Base-by-base conservation (phyloP, 35 echinoderm and acorn worm genomes). In the Acanthaster planci region DNA sequence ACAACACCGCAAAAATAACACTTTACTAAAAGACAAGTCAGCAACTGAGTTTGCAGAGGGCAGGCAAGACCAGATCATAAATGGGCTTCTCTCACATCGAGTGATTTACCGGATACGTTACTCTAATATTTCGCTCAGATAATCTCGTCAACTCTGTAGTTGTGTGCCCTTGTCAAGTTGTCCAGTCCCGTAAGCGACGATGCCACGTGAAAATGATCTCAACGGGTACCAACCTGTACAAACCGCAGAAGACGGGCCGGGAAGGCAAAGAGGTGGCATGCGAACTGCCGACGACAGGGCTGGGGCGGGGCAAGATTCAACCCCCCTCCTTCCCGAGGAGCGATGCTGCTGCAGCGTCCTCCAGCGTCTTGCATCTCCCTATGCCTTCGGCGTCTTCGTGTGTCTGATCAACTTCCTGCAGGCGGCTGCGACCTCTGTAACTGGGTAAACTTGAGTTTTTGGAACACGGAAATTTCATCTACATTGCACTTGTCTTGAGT, bases 361-460 rank as follows among this genome's bases (percentile, higher is more conserved):
- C 26, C 64, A 72, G 34, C 64, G 64, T 34, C 64, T 72, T 26
- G 64, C 64, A 72, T 72, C 64, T 1, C 64, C 64, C 26, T 72
- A 72, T 26, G 26, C 30, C 9, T 72, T 72, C 64, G 64, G 29
- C 64, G 18, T 72, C 64, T 72, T 72, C 8, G 64, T 72, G 23
- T 72, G 64, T 34, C 14, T 30, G 29, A 1, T 72, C 2, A 31
- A 72, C 64, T 72, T 72, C 64, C 14, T 72, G 14, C 64, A 72
- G 29, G 1, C 64, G 64, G 64, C 64, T 72, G 64, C 64, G 14
- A 27, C 30, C 9, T 7, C 64, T 35, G 23, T 34, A 29, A 72
- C 26, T 26, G 64, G 64, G 64, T 72, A 72, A 72, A 29, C 26
- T 26, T n/a, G n/a, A n/a, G n/a, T n/a, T n/a, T n/a, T n/a, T n/a